phyloP scores from a whole-genome alignment of 2,113 vertebrate genomes.

The Phalacrocorax aristotelis region DNA sequence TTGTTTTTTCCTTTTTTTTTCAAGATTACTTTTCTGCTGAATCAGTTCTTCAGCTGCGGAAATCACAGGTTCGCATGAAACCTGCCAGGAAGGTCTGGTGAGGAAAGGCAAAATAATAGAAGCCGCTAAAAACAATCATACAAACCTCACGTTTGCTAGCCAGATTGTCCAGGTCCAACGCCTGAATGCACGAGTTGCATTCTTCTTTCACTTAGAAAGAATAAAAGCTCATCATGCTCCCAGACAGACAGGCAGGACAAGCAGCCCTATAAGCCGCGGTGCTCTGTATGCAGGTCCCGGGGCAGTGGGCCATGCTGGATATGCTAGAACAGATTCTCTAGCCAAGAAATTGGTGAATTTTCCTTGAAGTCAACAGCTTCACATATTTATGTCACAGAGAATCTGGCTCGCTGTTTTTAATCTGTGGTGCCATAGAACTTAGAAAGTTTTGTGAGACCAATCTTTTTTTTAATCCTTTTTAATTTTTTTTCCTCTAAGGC shows the following conservation, averaged over 20 bases:
- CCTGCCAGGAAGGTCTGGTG: not conserved
- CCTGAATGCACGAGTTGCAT: not conserved
- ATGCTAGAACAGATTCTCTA: not conserved
- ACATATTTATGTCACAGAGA: not conserved
- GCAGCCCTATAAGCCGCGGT: not conserved
- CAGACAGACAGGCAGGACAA: not conserved
- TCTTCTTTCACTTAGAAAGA: not conserved
- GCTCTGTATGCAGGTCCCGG: not conserved
- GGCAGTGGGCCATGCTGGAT: not conserved
- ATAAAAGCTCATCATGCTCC: not conserved
- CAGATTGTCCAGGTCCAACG: not conserved
- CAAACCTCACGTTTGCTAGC: not conserved
- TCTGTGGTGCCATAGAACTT: not conserved
- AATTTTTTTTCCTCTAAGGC: not conserved
- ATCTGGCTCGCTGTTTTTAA: constrained; percentile 22
- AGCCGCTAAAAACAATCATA: not conserved
- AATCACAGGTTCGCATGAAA: not conserved
- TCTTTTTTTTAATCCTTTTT: not conserved
- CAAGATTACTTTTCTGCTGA: not conserved
- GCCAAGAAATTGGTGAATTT: not conserved
- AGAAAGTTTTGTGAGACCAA: not conserved
- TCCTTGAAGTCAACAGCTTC: constrained; percentile 25
- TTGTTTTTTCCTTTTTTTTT: not conserved
- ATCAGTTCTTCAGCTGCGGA: not conserved
- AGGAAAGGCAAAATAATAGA: not conserved